Conservation (phyloP, 2,113 vertebrate species). For the pig (Sus scrofa) region DNA sequence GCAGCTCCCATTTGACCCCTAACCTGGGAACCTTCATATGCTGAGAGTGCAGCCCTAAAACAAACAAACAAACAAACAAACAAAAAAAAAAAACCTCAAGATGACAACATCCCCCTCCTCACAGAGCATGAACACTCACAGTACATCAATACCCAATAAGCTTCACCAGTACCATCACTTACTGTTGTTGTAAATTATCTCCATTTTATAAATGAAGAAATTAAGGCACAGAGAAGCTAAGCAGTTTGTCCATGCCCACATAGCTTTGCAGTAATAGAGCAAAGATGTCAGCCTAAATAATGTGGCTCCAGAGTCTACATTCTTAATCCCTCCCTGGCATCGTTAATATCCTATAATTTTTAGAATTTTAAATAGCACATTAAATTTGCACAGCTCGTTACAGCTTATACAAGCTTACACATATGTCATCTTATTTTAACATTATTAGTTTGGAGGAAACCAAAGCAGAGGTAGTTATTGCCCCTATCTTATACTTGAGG, state of each 20-base stretch:
- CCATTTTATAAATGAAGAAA: slow-evolving; percentile 4
- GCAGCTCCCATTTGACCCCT: no score
- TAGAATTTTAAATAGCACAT: not conserved
- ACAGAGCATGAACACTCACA: not conserved
- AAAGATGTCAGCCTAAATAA: not conserved
- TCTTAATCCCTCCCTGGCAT: not conserved
- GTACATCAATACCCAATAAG: not conserved
- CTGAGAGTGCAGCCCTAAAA: no score
- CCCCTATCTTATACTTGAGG: not conserved
- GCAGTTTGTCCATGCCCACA: not conserved
- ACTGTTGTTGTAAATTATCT: not conserved
- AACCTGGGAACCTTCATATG: no score
- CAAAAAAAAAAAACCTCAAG: not conserved
- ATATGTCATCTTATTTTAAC: not conserved
- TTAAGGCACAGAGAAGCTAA: not conserved
- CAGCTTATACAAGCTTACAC: not conserved
- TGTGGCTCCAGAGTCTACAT: not conserved
- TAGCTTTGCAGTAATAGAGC: not conserved
- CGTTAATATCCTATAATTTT: slow-evolving; percentile 2
- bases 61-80: no score
- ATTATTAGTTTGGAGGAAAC: not conserved
- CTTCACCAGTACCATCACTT: not conserved
- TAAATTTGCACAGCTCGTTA: not conserved
- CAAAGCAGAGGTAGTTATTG: not conserved
- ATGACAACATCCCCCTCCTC: not conserved